Evolutionary conservation across 2,888 invertebrate genomes (phyloP).

Genomic region (Noctuana brunneofusca): DNA sequence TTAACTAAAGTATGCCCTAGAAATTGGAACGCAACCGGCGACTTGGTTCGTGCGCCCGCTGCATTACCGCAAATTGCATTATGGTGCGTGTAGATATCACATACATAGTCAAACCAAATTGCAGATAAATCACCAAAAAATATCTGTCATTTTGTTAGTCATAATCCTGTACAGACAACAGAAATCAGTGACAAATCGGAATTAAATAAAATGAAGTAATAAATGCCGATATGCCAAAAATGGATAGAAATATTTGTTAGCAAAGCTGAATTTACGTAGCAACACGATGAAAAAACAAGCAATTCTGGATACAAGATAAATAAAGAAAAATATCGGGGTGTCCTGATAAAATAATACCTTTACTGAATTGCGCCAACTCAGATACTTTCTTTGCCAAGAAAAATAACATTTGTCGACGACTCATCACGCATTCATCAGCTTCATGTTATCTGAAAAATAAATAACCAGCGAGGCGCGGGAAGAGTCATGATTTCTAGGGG

Average conservation of each 20-base stretch:
- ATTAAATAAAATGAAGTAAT: not conserved
- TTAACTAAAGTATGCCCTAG: constrained; percentile 13
- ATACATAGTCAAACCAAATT: constrained; percentile 52
- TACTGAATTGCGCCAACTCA: constrained; percentile 31
- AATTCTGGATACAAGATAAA: constrained; percentile 24
- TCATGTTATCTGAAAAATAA: constrained; percentile 37
- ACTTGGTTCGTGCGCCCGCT: constrained; percentile 45
- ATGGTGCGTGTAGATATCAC: constrained; percentile 61
- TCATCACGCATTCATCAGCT: constrained; percentile 36
- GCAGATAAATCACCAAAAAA: too few species aligned
- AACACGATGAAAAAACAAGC: constrained; percentile 19
- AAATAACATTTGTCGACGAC: constrained; percentile 36
- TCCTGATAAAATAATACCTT: constrained; percentile 33
- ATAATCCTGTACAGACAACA: too few species aligned
- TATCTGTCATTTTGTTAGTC: too few species aligned
- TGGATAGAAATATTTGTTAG: not conserved
- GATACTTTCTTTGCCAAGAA: constrained; percentile 36
- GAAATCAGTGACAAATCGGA: too few species aligned
- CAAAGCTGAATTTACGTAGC: constrained; percentile 8
- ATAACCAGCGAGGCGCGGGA: constrained; percentile 25
- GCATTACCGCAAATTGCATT: constrained; percentile 78
- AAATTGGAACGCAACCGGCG: not conserved
- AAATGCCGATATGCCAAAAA: not conserved
- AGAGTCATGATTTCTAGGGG: constrained; percentile 23
- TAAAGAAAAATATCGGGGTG: constrained; percentile 34